Percentiles rank a stretch among this genome's conserved stretches.
Evolutionary conservation across 92 coral and sea anemone genomes (phyloP).

Genomic region (Plumapathes pennacea): DNA sequence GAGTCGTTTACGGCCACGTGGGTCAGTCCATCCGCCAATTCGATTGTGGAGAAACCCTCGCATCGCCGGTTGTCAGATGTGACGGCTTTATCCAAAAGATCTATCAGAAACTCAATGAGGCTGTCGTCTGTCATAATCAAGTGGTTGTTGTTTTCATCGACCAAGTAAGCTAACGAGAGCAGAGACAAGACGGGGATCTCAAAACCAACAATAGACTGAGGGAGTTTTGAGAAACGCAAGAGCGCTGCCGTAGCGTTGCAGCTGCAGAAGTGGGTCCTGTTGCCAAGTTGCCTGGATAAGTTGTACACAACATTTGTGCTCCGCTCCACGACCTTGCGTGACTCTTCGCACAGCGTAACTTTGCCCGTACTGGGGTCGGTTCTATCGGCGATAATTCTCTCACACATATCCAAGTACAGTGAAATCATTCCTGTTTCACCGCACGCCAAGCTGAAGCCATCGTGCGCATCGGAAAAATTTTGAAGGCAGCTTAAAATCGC

Average conservation of each 20-base stretch:
- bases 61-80: slow-evolving; percentile 24
- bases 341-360: no score
- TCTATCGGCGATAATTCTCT: not conserved
- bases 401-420: slow-evolving; percentile 12
- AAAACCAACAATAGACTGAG: no score
- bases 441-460: no score
- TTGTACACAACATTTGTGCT: slow-evolving; percentile 17
- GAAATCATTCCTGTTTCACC: slow-evolving; percentile 11
- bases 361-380: slow-evolving; percentile 18
- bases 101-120: slow-evolving; percentile 20
- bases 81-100: slow-evolving; percentile 24
- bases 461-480: no score
- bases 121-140: slow-evolving; percentile 29
- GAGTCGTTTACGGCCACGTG: slow-evolving; percentile 39
- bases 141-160: slow-evolving; percentile 46
- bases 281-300: slow-evolving; percentile 8
- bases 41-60: slow-evolving; percentile 51
- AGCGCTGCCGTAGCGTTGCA: slow-evolving; percentile 14
- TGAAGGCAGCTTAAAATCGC: no score
- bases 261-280: not conserved
- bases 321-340: slow-evolving; percentile 21
- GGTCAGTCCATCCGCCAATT: slow-evolving; percentile 49
- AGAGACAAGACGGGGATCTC: slow-evolving; percentile 27
- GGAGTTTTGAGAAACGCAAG: slow-evolving; percentile 42
- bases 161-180: slow-evolving; percentile 40